Percentiles rank a stretch among this genome's conserved stretches.
These are phyloP conservation scores for Dufourea novaeangliae DNA, from an alignment of 1,140 invertebrate genomes.

Conservation along the genomic window DNA sequence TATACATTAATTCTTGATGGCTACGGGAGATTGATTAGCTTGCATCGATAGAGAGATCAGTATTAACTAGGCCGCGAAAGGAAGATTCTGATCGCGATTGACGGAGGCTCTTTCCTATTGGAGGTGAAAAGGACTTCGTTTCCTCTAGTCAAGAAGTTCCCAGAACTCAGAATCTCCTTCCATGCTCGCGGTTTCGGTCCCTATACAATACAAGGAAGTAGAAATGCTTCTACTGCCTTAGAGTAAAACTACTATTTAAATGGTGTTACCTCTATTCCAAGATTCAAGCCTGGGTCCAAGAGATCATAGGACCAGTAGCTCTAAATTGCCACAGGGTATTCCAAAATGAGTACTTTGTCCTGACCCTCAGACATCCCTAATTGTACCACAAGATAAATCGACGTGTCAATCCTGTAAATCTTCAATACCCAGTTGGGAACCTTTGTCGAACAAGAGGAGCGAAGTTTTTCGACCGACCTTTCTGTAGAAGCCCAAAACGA, in stretches of 20 bases:
- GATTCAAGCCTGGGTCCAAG: no score
- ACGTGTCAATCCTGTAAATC: no score
- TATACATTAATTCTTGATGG: background rate
- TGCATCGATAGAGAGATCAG: background rate
- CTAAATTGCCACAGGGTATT: no score
- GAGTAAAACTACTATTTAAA: no score
- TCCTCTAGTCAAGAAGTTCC: background rate
- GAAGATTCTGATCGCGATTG: background rate
- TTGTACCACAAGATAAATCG: no score
- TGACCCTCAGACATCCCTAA: background rate
- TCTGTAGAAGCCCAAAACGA: background rate
- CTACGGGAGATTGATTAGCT: background rate
- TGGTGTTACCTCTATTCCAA: no score
- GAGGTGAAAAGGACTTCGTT: background rate
- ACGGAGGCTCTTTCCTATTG: background rate
- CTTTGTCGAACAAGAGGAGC: background rate
- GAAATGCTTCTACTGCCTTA: background rate
- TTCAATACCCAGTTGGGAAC: no score
- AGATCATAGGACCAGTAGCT: no score
- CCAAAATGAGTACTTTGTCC: no score
- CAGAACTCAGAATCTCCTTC: background rate
- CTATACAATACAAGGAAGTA: background rate
- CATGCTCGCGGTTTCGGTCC: background rate
- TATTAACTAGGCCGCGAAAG: background rate
- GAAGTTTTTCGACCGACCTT: slow-evolving; percentile 5